A percentile compares a stretch with the other conserved stretches of the same genome.
Evolutionary conservation across 2,113 vertebrate species (phyloP).

Genomic region (Chamaea fasciata): DNA sequence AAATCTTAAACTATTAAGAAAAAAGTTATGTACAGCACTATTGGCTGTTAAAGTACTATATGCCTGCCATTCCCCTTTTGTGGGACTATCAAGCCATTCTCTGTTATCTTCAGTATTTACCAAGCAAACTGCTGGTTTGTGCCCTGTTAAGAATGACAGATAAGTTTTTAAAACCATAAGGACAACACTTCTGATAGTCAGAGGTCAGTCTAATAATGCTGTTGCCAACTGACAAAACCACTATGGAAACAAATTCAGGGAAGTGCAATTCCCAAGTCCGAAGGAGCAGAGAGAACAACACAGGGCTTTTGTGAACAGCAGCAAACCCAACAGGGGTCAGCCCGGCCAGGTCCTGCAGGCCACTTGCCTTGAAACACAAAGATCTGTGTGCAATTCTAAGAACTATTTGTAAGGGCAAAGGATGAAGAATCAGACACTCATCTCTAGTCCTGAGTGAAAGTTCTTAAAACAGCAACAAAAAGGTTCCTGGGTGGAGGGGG

Average conservation of each 20-base stretch:
- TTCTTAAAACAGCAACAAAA: background rate
- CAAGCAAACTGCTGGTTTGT: background rate
- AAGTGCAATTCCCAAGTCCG: background rate
- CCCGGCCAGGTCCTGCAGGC: background rate
- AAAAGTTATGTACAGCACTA: background rate
- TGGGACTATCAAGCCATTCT: background rate
- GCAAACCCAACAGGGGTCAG: background rate
- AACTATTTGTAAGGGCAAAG: background rate
- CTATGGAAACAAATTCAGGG: background rate
- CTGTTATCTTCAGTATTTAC: conserved; percentile 15
- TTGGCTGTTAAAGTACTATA: background rate
- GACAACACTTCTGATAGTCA: background rate
- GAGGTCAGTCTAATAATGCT: background rate
- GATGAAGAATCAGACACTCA: background rate
- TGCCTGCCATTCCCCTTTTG: background rate
- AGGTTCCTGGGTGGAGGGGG: background rate
- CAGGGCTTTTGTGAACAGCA: background rate
- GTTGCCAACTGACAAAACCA: background rate
- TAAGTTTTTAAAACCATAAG: background rate
- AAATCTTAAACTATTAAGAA: background rate
- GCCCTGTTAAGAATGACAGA: background rate
- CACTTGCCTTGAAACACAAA: background rate
- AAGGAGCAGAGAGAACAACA: background rate
- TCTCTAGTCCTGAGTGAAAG: background rate
- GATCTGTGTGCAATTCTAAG: background rate